Evolutionary conservation across 2,888 invertebrate genomes (phyloP), one percentile per base, ranked within the genome.

Genomic region (Meloe dianella): DNA sequence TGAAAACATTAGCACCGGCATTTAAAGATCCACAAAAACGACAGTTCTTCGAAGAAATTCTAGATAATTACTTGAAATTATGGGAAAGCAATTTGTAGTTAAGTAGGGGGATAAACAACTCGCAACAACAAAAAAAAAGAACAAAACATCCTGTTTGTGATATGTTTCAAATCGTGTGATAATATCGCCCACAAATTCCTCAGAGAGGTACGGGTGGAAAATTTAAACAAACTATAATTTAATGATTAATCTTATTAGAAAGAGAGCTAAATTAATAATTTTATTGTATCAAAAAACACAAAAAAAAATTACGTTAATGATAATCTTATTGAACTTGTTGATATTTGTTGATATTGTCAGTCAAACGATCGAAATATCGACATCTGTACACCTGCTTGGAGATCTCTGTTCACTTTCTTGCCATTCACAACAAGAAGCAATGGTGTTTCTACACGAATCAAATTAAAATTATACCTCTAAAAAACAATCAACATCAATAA

Each of bases 21-120:
- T 94, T 95, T 81, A 90, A 91, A 74, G 91, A 94, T 75, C 87
- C 86, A 4, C 86, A 87, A 54, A 92, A 93, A 81, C 88, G 90
- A 76, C 87, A 89, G 80, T 95, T 94, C 94, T 95, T 94, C 82
- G 90, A 92, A 75, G 94, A 95, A 85, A 92, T 94, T 66, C 88
- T 95, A 81, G 94, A 94, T 85, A 95, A 95, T 87, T 92, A 93
- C 85, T 89, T 94, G 84, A 94, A 94, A 84, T 85, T 95, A 72
- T 95, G 95, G 94, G 95, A 95, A 84, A 91, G 91, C 78, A 95
- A 95, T 84, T 92, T 94, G 89, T 92, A 77, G 56, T n/a, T n/a
- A n/a, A n/a, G n/a, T n/a, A n/a, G n/a, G n/a, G n/a, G n/a, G n/a
- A n/a, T n/a, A n/a, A n/a, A n/a, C n/a, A n/a, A n/a, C n/a, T n/a